phyloP scores from a whole-genome alignment of 2,113 vertebrate species.

The Chunga burmeisteri region DNA sequence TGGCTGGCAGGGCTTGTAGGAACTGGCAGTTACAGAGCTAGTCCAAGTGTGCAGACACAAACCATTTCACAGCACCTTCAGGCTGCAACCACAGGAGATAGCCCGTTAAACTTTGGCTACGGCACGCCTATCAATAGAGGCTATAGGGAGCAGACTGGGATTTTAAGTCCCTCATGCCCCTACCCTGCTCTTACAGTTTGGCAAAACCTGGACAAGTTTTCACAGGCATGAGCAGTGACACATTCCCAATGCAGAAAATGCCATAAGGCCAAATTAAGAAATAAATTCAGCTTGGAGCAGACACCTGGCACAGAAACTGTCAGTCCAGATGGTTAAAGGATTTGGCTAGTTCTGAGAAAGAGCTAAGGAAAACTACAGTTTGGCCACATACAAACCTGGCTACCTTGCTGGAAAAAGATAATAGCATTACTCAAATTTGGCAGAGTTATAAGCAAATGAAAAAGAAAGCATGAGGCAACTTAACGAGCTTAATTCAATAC shows the following conservation, averaged over 20 bases:
- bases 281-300: background rate
- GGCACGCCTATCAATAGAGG: fast-evolving
- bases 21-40: background rate
- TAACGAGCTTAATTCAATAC: background rate
- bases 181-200: background rate
- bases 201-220: background rate
- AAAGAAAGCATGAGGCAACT: background rate
- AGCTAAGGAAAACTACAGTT: background rate
- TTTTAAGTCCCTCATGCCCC: background rate
- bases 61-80: background rate
- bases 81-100: background rate
- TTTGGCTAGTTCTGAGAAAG: background rate
- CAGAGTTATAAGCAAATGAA: background rate
- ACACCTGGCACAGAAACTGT: background rate
- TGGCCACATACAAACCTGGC: background rate
- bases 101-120: background rate
- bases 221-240: background rate
- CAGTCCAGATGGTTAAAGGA: background rate
- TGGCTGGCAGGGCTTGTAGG: background rate
- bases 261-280: background rate
- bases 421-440: background rate
- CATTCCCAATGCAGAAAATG: background rate
- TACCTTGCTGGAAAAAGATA: background rate
- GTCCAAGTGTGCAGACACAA: background rate
- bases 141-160: background rate